Evolutionary conservation across 2,113 vertebrate species (phyloP).

Genomic region (Rhinoptilus africanus): DNA sequence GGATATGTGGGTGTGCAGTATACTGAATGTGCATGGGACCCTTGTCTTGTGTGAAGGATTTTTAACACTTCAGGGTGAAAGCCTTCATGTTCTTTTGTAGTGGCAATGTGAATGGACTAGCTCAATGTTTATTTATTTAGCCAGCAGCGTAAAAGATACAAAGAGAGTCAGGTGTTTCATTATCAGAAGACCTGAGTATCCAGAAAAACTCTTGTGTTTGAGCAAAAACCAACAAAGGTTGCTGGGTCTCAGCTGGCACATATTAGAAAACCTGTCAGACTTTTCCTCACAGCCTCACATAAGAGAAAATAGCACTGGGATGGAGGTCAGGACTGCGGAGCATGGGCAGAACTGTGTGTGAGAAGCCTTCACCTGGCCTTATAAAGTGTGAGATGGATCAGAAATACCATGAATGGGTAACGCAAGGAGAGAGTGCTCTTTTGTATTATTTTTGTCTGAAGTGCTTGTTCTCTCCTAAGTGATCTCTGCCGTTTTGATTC

Average conservation of each 20-base stretch:
- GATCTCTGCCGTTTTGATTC: accelerated
- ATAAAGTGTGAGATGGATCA: neutral
- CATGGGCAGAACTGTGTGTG: neutral
- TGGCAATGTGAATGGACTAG: neutral
- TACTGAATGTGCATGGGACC: neutral
- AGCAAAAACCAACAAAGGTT: neutral
- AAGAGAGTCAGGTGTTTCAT: neutral
- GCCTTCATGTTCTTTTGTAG: neutral
- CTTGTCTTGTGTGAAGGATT: neutral
- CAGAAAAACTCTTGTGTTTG: neutral
- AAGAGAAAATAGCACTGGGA: neutral
- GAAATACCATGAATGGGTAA: neutral
- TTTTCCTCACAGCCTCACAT: neutral
- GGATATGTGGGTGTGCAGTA: neutral
- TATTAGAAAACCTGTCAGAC: neutral
- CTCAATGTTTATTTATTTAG: neutral
- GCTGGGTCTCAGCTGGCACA: neutral
- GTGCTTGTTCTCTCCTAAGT: neutral
- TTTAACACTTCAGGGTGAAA: neutral
- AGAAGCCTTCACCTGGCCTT: neutral
- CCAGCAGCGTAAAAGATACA: neutral
- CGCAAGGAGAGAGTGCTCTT: neutral
- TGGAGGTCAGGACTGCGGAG: neutral
- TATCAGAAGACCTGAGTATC: neutral
- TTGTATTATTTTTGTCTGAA: neutral